Conservation (phyloP, 2,888 invertebrate species). For the Koerneria pararmatus region DNA sequence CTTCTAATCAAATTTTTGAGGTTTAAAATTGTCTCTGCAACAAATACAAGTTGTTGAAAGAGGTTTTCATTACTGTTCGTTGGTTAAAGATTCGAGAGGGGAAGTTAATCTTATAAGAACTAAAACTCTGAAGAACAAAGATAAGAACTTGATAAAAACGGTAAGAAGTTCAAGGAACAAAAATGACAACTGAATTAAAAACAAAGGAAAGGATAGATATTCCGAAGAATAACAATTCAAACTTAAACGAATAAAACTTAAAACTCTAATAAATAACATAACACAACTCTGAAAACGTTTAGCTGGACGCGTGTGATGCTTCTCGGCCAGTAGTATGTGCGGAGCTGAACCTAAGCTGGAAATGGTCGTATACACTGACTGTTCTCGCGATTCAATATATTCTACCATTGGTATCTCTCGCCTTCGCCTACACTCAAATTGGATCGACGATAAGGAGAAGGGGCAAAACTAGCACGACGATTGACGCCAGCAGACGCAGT, state of each 20-base stretch:
- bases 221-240: no score
- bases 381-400: slow-evolving; percentile 36
- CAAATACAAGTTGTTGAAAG: no score
- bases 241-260: no score
- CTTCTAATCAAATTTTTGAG: no score
- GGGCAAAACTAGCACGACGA: slow-evolving; percentile 27
- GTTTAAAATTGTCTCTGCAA: no score
- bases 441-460: slow-evolving; percentile 53
- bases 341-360: neutral
- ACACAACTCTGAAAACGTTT: no score
- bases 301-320: neutral
- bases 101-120: no score
- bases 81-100: no score
- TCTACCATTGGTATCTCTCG: slow-evolving; percentile 48
- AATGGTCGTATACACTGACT: slow-evolving; percentile 18
- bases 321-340: neutral
- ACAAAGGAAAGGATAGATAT: neutral
- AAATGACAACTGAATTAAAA: neutral
- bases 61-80: no score
- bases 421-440: slow-evolving; percentile 55
- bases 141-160: no score
- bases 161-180: neutral
- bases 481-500: slow-evolving; percentile 33
- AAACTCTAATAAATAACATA: no score
- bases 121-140: no score